These are phyloP conservation scores for Phasia obesa DNA, from an alignment of 2,888 invertebrate genomes.

Conservation along the genomic window DNA sequence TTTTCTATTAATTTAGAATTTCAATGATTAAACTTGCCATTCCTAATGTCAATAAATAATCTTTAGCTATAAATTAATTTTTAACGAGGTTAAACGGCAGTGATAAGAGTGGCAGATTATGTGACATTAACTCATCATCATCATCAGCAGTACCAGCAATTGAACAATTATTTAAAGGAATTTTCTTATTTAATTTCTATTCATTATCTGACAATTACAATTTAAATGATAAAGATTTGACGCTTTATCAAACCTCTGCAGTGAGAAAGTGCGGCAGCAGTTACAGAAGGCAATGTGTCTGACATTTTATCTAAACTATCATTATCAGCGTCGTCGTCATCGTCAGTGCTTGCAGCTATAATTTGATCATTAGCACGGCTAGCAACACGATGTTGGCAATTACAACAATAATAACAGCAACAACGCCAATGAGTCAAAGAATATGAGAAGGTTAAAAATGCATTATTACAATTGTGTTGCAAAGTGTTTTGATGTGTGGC, in stretches of 20 bases:
- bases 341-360: constrained; percentile 78
- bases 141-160: background rate
- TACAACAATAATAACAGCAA: background rate
- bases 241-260: constrained; percentile 65
- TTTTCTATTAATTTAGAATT: no score
- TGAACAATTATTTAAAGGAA: constrained; percentile 49
- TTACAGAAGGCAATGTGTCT: constrained; percentile 74
- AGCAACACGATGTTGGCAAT: constrained; percentile 47
- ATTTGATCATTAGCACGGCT: constrained; percentile 82
- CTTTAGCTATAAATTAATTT: no score
- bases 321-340: constrained; percentile 73
- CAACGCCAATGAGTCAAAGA: constrained; percentile 29
- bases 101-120: constrained; percentile 31
- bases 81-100: no score
- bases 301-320: constrained; percentile 68
- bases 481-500: constrained; percentile 24
- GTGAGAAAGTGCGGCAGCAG: constrained; percentile 67
- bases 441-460: constrained; percentile 56
- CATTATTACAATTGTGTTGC: constrained; percentile 47
- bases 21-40: no score
- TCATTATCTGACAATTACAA: constrained; percentile 68
- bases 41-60: no score
- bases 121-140: constrained; percentile 53
- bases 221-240: constrained; percentile 67
- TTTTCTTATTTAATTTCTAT: constrained; percentile 66